Evolutionary conservation across 2,888 invertebrate species (phyloP), one percentile per base, ranked within the genome.

Genomic region (Philereme vetulata): DNA sequence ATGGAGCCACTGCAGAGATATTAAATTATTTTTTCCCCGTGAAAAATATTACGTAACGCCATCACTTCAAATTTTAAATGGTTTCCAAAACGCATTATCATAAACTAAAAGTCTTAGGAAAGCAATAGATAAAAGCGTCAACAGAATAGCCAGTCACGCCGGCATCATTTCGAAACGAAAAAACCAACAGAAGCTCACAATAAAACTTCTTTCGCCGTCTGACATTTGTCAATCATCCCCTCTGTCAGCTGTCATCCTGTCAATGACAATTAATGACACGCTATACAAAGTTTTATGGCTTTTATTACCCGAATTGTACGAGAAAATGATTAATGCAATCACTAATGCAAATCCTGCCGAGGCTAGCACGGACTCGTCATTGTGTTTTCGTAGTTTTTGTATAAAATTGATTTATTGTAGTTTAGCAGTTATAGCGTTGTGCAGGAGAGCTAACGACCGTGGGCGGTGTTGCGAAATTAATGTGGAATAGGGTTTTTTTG

Each of bases 171-270:
- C 49, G 67, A 68, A 70, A 74, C 64, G 71, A 74, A 77, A 76
- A 72, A 77, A 75, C 58, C 53, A 62, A 66, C 64, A 70, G 71
- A 63, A 68, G 65, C 63, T 45, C 44, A 66, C 72, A 72, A 76
- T 74, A 75, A 73, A 68, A 66, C 71, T 70, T 74, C 76, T 77
- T 78, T 78, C 71, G 72, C 74, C 74, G 72, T 67, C 84, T 90
- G 91, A 91, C 91, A 88, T 90, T 90, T 90, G 91, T 91, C 92
- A 90, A 90, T 91, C 91, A 90, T 78, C 80, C 84, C 85, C 83
- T 82, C 77, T 75, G 62, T 62, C 62, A 77, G 74, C 85, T 88
- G 88, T 86, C 87, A 87, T 47, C 74, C 83, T 88, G 91, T 88
- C 92, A 88, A 90, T 92, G 90, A 92, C 91, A 91, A 91, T 90